Base-by-base conservation (phyloP, 2,797 vertebrate genomes). In the Lindbergichthys nudifrons region DNA sequence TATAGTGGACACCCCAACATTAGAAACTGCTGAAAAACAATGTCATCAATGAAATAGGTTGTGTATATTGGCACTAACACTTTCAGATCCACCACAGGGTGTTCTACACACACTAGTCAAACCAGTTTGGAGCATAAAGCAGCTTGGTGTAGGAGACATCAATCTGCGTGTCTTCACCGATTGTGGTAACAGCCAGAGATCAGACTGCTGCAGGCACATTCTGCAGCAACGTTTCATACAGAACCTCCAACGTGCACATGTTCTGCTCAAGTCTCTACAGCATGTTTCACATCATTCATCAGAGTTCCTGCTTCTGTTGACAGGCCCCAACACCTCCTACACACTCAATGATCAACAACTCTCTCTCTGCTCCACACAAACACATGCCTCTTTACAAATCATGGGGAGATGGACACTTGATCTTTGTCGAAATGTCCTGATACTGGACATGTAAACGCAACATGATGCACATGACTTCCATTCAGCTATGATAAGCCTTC, bases 311-410 rank as follows among this genome's bases (percentile, higher is more conserved):
- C 32, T 54, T 77, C 65, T 50, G 70, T 32, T 83, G 71, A 81
- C 78, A 77, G 65, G 73, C 65, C 23, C 58, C 21, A 75, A 76
- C 80, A 69, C 73, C 75, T 71, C 78, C 70, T 53, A 41, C 46
- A 26, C 43, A 73, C 9, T 30, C 56, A 32, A 41, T 11, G 23
- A 75, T 23, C 36, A 80, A 70, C 70, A 70, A 69, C 72, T 61
- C 41, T n/a, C 61, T 45, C 14, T 26, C 21, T 30, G 26, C 66
- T 56, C 3, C 45, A 64, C 63, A 56, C 45, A 70, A 64, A 68
- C 54, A 32, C n/a, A 69, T 5, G 10, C 56, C 57, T 21, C 43
- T 47, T 23, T 19, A 36, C 52, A 23, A n/a, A n/a, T 9, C 36
- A 10, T 4, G 19, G 21, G 23, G 26, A 48, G n/a, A 18, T 14